Conservation (phyloP, 2,113 vertebrate species). For the Melospiza melodia region DNA sequence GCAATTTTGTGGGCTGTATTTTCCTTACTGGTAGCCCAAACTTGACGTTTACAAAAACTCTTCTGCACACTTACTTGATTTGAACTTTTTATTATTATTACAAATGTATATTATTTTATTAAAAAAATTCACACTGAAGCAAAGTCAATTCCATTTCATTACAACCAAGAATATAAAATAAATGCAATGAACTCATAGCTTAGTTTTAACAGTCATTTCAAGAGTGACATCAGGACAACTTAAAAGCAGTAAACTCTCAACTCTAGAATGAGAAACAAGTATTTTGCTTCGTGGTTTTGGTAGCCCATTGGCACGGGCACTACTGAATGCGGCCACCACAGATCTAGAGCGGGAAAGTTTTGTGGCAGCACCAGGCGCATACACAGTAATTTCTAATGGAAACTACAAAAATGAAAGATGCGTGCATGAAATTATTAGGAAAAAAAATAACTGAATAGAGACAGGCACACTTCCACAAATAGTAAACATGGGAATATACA, state of each 20-base stretch:
- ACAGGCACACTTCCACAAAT: slow-evolving; percentile 75
- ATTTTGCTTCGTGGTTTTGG: slow-evolving; percentile 5
- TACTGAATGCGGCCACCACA: background rate
- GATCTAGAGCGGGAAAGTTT: background rate
- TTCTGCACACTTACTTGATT: background rate
- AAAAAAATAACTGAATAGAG: slow-evolving; percentile 55
- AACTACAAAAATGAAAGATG: slow-evolving; percentile 65
- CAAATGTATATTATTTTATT: slow-evolving; percentile 69
- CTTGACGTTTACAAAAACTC: slow-evolving; percentile 17
- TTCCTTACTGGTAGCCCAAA: background rate
- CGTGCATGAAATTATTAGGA: slow-evolving; percentile 65
- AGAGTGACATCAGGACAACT: slow-evolving; percentile 80
- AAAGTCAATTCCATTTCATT: background rate
- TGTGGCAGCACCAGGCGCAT: slow-evolving; percentile 54
- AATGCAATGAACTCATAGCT: slow-evolving; percentile 87
- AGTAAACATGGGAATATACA: slow-evolving; percentile 76
- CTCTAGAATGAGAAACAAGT: slow-evolving; percentile 62
- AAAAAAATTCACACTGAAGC: slow-evolving; percentile 71
- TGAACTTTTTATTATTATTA: slow-evolving; percentile 66
- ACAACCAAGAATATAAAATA: slow-evolving; percentile 87
- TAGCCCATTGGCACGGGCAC: background rate
- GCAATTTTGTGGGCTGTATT: slow-evolving; percentile 9
- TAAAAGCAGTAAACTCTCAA: slow-evolving; percentile 74
- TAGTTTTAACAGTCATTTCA: slow-evolving; percentile 90
- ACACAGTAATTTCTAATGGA: slow-evolving; percentile 63